These are phyloP conservation scores for Zosterops hypoxanthus DNA, from an alignment of 2,113 vertebrate species.

Conservation along the genomic window DNA sequence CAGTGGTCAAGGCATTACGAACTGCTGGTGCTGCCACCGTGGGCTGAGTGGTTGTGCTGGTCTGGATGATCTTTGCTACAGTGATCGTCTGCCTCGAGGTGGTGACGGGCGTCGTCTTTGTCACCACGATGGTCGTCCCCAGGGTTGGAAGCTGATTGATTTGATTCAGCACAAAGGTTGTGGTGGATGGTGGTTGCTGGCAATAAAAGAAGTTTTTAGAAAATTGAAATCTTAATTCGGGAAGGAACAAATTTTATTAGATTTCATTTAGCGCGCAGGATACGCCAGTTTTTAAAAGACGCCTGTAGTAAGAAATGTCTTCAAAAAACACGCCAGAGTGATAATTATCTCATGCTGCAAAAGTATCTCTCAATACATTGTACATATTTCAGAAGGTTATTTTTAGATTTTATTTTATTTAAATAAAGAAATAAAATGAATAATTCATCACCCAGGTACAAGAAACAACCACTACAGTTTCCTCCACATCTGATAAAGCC, in stretches of 20 bases:
- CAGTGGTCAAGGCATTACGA: conserved; percentile 78
- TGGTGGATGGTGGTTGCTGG: conserved; percentile 94
- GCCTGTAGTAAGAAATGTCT: neutral
- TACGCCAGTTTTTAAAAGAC: neutral
- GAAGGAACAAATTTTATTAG: neutral
- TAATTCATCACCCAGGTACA: neutral
- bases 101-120: conserved; percentile 88
- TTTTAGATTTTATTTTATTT: neutral
- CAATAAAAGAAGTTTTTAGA: conserved; percentile 12
- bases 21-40: conserved; percentile 74
- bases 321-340: neutral
- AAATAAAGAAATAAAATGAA: neutral
- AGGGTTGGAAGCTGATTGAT: conserved; percentile 96
- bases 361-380: neutral
- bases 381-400: fast-evolving
- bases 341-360: neutral
- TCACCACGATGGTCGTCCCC: conserved; percentile 87
- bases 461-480: neutral
- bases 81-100: conserved; percentile 92
- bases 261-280: neutral
- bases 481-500: neutral
- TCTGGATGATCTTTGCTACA: conserved; percentile 94
- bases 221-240: neutral
- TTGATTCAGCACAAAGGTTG: conserved; percentile 98
- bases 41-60: conserved; percentile 79